Evolutionary conservation across 2,797 vertebrate genomes (phyloP).

Genomic region (Muraenolepis orangiensis): DNA sequence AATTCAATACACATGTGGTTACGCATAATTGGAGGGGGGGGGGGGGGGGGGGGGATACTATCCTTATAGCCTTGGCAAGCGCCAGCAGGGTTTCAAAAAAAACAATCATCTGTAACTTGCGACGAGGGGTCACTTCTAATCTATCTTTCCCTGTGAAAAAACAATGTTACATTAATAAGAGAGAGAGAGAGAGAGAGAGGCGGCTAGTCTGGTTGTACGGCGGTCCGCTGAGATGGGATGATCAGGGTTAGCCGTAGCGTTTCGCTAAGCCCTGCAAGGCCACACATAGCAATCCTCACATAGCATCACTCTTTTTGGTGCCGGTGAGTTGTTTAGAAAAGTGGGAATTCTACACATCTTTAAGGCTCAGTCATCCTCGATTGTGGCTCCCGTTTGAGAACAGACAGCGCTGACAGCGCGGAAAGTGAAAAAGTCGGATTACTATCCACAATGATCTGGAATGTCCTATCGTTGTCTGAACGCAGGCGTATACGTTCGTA

Average conservation of each 20-base stretch:
- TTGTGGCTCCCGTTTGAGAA: too few relatives aligned
- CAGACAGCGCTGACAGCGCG: too few relatives aligned
- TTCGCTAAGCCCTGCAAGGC: background rate
- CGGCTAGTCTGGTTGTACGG: background rate
- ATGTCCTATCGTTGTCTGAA: too few relatives aligned
- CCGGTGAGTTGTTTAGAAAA: background rate
- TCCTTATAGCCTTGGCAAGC: background rate
- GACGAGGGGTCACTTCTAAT: background rate
- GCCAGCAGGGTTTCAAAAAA: background rate
- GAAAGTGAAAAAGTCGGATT: too few relatives aligned
- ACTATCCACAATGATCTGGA: too few relatives aligned
- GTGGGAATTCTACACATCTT: background rate
- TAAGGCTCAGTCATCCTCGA: too few relatives aligned
- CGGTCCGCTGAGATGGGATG: background rate
- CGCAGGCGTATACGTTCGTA: too few relatives aligned
- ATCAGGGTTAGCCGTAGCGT: background rate
- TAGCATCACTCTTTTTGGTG: background rate
- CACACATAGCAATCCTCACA: background rate
- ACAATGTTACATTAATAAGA: background rate
- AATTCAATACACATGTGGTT: background rate
- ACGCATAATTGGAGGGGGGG: background rate
- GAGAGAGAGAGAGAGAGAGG: background rate
- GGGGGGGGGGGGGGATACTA: background rate
- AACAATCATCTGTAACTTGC: background rate
- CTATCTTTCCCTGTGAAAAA: background rate